Evolutionary conservation across 1,140 invertebrate species (phyloP).

Genomic region (Trachelipus rathkii): DNA sequence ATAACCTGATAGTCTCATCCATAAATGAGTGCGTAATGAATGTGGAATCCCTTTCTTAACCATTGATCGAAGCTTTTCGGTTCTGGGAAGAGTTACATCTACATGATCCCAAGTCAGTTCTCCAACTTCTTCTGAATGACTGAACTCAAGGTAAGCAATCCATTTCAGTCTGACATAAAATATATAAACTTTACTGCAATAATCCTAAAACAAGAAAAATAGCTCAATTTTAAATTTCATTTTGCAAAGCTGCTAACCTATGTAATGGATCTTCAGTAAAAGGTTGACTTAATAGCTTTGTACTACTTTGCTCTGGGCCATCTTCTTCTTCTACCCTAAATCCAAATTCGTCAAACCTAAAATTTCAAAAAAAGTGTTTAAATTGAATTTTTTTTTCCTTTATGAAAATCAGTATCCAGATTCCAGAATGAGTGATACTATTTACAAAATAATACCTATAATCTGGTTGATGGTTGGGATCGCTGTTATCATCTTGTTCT

Average conservation of each 20-base stretch:
- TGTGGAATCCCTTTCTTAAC: slow-evolving; percentile 89
- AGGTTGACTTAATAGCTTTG: slow-evolving; percentile 75
- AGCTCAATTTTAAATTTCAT: neutral
- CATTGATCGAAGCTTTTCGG: slow-evolving; percentile 86
- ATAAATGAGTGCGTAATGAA: slow-evolving; percentile 89
- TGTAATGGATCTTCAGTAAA: slow-evolving; percentile 89
- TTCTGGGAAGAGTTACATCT: slow-evolving; percentile 71
- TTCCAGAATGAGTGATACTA: no score
- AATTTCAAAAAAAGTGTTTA: slow-evolving; percentile 46
- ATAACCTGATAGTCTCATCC: slow-evolving; percentile 86
- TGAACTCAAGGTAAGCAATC: slow-evolving; percentile 93
- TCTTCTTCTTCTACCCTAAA: slow-evolving; percentile 95
- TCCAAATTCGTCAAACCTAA: slow-evolving; percentile 94
- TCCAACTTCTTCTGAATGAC: slow-evolving; percentile 83
- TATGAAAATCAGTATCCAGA: no score
- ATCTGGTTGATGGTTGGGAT: slow-evolving; percentile 62
- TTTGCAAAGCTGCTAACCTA: slow-evolving; percentile 51
- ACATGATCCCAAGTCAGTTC: slow-evolving; percentile 88
- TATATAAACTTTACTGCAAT: neutral
- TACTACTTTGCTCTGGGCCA: slow-evolving; percentile 83
- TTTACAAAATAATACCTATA: slow-evolving; percentile 53
- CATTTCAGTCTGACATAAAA: slow-evolving; percentile 66
- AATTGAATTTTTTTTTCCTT: no score
- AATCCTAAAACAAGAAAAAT: neutral
- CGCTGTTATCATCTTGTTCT: slow-evolving; percentile 60